Base-by-base conservation (phyloP, 2,113 vertebrate genomes). In the Scomber scombrus region DNA sequence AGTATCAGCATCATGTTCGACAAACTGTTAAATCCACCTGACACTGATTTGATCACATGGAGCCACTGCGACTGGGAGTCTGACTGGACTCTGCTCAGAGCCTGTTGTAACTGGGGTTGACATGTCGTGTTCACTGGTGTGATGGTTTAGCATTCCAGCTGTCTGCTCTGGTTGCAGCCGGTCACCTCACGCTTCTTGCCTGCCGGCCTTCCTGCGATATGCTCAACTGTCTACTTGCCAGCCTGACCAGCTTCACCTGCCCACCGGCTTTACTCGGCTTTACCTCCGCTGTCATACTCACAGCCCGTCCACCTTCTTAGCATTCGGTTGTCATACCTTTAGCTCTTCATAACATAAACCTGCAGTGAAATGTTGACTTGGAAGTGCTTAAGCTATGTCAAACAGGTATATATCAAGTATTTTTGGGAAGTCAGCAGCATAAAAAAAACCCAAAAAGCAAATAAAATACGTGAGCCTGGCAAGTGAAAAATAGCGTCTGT, bases 71-170 rank as follows among this genome's bases (percentile, higher is more conserved):
- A 43, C 29, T 1, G 4, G 54, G 54, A 23, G 54, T 69, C 40
- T 65, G 3, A 19, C 61, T 57, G 58, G 3, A 6, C 52, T 49
- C 11, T 14, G 56, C 16, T 12, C 40, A 0, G 31, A 31, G 75
- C 56, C 72, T 49, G 67, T 10, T 43, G 75, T 74, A 45, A 88
- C 55, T 6, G 52, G 34, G 52, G 56, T 11, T 76, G 86, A 80
- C 80, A 46, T 64, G 81, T 63, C 71, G 2, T 64, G 78, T 40
- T 14, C 64, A 56, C 87, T 76, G 77, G 71, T 80, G 63, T 73
- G 85, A 84, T 64, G 40, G 67, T 76, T 80, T 47, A 67, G 71
- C 85, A 69, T 80, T 70, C 78, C 74, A 81, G 83, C 89, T 91
- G 91, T 90, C 88, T 78, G 77, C 71, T 85, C 85, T 51, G 6